A percentile compares a stretch with the other conserved stretches of the same genome.
These are phyloP conservation scores for Molossus alvarezi DNA, from an alignment of 2,797 vertebrate genomes.

Conservation along the genomic window DNA sequence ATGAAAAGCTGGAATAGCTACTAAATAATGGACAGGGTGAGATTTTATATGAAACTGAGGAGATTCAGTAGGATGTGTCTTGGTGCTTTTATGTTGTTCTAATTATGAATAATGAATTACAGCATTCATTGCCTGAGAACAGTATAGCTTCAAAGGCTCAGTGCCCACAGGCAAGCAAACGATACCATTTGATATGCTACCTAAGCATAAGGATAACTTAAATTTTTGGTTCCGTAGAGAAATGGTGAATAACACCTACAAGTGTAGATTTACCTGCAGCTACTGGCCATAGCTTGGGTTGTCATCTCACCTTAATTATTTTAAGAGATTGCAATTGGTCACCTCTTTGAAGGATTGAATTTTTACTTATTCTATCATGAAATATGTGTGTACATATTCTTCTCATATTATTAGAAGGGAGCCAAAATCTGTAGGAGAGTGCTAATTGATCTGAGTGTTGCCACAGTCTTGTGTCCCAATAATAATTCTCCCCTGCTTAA, in stretches of 20 bases:
- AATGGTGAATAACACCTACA: background rate
- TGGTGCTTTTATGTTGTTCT: constrained; percentile 25
- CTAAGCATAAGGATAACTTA: background rate
- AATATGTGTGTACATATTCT: background rate
- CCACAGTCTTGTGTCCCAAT: background rate
- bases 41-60: background rate
- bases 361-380: background rate
- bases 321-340: background rate
- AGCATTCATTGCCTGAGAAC: background rate
- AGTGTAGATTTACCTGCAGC: background rate
- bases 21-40: background rate
- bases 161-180: background rate
- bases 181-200: background rate
- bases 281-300: background rate
- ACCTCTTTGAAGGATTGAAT: background rate
- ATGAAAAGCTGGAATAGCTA: background rate
- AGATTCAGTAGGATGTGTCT: background rate
- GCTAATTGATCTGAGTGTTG: background rate
- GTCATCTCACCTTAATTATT: background rate
- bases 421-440: background rate
- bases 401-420: background rate
- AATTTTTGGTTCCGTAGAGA: background rate
- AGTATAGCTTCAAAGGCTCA: background rate
- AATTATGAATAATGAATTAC: background rate
- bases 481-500: background rate